A percentile compares a stretch with the other conserved stretches of the same genome.
Conservation (phyloP, 2,113 vertebrate genomes). For the Rhinoptilus africanus region DNA sequence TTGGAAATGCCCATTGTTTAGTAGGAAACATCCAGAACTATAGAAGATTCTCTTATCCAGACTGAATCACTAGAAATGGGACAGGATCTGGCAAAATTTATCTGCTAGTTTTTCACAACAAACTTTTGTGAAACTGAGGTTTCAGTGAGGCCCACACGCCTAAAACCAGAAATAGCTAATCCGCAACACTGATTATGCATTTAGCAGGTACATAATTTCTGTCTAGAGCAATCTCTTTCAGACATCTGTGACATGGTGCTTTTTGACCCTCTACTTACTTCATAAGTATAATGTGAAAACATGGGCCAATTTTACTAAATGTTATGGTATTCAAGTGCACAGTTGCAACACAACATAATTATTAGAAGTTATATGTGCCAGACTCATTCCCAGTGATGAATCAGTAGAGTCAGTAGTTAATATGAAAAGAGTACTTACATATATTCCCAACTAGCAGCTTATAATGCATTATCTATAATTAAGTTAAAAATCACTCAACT, state of each 20-base stretch:
- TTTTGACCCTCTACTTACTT: neutral
- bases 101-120: neutral
- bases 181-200: neutral
- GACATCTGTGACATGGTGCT: neutral
- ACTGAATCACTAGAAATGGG: neutral
- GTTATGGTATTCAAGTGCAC: neutral
- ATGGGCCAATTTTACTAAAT: neutral
- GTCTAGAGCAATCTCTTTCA: neutral
- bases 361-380: neutral
- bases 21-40: neutral
- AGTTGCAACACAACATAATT: neutral
- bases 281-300: neutral
- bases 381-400: neutral
- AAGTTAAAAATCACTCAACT: neutral
- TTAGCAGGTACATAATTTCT: neutral
- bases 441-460: neutral
- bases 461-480: neutral
- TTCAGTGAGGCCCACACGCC: neutral
- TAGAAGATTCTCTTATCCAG: neutral
- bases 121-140: neutral
- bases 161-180: neutral
- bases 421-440: neutral
- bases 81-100: neutral
- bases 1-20: neutral
- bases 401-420: neutral